Evolutionary conservation across 2,113 vertebrate genomes (phyloP).

Genomic region (Percina caprodes): DNA sequence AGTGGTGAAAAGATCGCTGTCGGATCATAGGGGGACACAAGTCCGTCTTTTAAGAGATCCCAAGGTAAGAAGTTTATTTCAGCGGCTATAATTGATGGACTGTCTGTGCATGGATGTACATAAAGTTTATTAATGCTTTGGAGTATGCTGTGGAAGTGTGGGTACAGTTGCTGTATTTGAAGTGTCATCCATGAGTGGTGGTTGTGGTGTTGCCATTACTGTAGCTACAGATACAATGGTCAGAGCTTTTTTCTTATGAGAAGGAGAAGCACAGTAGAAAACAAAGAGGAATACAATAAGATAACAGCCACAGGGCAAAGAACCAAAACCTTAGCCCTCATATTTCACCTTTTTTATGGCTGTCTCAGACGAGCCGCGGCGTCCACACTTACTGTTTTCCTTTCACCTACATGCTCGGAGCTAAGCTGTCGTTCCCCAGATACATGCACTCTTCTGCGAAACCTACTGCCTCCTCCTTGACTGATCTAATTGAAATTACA

Average conservation of each 20-base stretch:
- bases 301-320: slow-evolving; percentile 7
- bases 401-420: slow-evolving; percentile 4
- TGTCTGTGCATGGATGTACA: neutral
- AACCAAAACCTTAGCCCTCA: neutral
- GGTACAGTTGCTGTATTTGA: neutral
- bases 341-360: slow-evolving; percentile 14
- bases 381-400: neutral
- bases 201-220: neutral
- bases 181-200: neutral
- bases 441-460: slow-evolving; percentile 9
- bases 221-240: neutral
- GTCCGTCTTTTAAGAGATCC: slow-evolving; percentile 87
- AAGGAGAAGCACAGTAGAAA: neutral
- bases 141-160: no score
- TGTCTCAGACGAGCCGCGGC: slow-evolving; percentile 4
- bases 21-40: slow-evolving; percentile 86
- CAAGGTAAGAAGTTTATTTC: slow-evolving; percentile 83
- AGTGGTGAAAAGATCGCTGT: slow-evolving; percentile 92
- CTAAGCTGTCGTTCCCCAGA: slow-evolving; percentile 19
- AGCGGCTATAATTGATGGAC: neutral
- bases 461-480: slow-evolving; percentile 4
- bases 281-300: neutral
- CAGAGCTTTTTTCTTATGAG: neutral
- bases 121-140: slow-evolving; percentile 3
- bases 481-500: slow-evolving; percentile 40